A percentile compares a stretch with the other conserved stretches of the same genome.
Evolutionary conservation across 2,888 invertebrate species (phyloP).

Genomic region (Troides helena): DNA sequence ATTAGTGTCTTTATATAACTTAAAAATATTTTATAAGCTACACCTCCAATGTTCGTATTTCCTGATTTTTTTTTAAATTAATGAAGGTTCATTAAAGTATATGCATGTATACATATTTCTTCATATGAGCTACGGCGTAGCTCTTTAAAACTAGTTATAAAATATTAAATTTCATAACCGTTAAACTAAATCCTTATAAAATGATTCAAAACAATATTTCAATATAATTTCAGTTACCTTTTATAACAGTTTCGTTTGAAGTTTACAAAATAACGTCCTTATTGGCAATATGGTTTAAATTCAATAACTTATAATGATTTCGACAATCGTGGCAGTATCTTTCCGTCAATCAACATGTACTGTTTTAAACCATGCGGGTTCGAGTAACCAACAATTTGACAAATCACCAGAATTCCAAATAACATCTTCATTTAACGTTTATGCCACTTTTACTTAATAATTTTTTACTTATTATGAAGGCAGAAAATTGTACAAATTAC

Average conservation of each 20-base stretch:
- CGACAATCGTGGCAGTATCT: background rate
- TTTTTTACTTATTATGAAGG: background rate
- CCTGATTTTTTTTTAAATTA: background rate
- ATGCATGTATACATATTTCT: background rate
- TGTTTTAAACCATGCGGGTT: background rate
- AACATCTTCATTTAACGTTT: background rate
- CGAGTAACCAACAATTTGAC: background rate
- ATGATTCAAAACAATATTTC: no score
- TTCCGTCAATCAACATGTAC: conserved; percentile 5
- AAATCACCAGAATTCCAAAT: background rate
- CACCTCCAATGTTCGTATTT: background rate
- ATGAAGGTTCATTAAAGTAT: background rate
- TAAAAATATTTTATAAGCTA: background rate
- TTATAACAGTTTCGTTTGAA: no score
- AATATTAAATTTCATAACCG: no score
- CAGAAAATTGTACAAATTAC: background rate
- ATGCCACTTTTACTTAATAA: background rate
- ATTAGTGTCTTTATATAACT: no score
- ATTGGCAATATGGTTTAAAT: no score
- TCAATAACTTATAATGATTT: background rate
- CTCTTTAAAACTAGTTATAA: background rate
- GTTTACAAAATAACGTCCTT: background rate
- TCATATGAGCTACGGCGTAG: background rate
- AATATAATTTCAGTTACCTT: no score
- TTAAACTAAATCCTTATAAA: background rate